Evolutionary conservation across 2,797 vertebrate species (phyloP), one percentile per base, ranked within the genome.

Genomic region (Periparus ater): DNA sequence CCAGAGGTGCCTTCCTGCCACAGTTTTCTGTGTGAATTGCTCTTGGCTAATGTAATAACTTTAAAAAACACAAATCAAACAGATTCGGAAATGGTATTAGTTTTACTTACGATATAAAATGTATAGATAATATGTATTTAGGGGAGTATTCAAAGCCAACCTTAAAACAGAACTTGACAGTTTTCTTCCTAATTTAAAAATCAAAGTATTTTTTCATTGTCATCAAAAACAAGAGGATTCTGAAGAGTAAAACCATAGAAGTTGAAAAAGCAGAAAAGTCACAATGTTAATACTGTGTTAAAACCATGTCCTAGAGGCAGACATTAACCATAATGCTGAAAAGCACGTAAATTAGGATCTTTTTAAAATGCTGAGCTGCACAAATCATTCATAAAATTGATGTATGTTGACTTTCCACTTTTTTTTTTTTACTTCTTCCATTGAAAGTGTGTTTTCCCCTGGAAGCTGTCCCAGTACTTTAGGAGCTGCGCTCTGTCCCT

Each of bases 251-350:
- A 87, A 47, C 17, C 18, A 13, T 2, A 58, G 42, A 71, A 85
- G 23, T 7, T 79, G 53, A 57, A 87, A 93, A 80, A 74, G n/a
- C 26, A 93, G 63, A 89, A 76, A 87, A 91, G 42, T 84, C 51
- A 36, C 32, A 26, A 10, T 42, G n/a, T 70, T 79, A 84, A 86
- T 81, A n/a, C 15, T 3, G 4, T 70, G 23, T 88, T 90, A 82
- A 91, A 94, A 82, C 32, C 13, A 16, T 54, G 27, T 82, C 88
- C 86, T 91, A 70, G 38, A 89, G 93, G 77, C 60, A 93, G 63
- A 36, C 7, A 60, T 91, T 90, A 93, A 91, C 55, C 71, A 67
- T 38, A 38, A 38, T 38, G 42, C 51, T 77, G 70, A 76, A 89
- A 83, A 90, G 25, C 77, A 85, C 2, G 8, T 82, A 87, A 90